phyloP scores from a whole-genome alignment of 2,113 vertebrate species.

The Chloebia gouldiae region DNA sequence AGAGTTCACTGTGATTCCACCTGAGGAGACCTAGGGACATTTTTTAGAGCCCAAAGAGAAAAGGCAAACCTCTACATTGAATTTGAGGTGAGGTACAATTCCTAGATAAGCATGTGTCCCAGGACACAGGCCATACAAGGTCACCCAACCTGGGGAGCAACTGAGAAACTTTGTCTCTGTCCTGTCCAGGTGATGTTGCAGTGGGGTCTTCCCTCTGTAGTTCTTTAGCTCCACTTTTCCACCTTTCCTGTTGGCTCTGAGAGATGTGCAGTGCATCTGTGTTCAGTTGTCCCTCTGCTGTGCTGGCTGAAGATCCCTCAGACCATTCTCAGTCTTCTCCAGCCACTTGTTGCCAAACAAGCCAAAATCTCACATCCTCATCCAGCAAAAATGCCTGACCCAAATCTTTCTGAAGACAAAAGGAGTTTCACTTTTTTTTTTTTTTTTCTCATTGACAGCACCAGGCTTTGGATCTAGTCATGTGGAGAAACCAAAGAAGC shows the following conservation, averaged over 20 bases:
- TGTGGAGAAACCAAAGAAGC: neutral
- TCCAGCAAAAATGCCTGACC: neutral
- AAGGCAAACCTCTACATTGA: neutral
- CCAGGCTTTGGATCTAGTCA: neutral
- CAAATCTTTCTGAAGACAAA: neutral
- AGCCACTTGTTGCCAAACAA: neutral
- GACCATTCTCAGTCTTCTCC: neutral
- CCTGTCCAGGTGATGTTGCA: neutral
- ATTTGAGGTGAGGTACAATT: neutral
- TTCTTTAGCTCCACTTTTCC: neutral
- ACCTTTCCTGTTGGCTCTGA: neutral
- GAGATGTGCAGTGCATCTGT: neutral
- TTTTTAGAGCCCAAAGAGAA: neutral
- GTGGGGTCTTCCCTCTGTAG: neutral
- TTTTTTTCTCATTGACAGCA: neutral
- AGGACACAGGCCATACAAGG: neutral
- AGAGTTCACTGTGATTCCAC: neutral
- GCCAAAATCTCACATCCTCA: neutral
- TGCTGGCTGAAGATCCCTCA: neutral
- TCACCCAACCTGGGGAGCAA: neutral
- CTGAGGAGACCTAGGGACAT: neutral
- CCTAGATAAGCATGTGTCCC: neutral
- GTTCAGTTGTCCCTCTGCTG: neutral
- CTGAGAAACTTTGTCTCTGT: neutral
- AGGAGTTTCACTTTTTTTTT: neutral